phyloP scores from a whole-genome alignment of 2,888 invertebrate genomes.

The Exephanes ischioxanthus region DNA sequence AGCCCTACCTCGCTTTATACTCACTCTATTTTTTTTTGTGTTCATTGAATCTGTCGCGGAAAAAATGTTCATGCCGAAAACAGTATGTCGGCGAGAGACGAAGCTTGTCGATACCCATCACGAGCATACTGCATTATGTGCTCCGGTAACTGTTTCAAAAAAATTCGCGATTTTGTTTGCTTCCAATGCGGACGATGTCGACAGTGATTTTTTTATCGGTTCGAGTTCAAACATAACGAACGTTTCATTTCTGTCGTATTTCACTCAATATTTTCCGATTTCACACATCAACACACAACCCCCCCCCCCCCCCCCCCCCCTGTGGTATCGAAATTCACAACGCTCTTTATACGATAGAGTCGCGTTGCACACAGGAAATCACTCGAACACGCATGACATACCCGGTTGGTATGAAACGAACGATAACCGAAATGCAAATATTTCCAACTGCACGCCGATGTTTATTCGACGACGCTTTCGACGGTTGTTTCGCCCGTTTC shows the following conservation, averaged over 20 bases:
- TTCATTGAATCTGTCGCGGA: background rate
- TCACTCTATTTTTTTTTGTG: background rate
- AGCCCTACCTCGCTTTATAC: background rate
- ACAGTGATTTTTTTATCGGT: background rate
- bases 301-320: background rate
- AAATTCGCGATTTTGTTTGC: background rate
- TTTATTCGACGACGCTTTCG: background rate
- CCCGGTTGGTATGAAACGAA: conserved; percentile 7
- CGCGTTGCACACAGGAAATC: conserved; percentile 4
- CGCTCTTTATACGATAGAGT: background rate
- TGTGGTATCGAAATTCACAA: conserved; percentile 11
- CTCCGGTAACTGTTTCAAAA: background rate
- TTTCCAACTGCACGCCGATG: background rate
- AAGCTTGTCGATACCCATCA: background rate
- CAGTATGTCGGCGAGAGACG: background rate
- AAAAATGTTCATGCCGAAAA: background rate
- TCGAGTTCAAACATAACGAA: conserved; percentile 5
- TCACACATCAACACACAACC: background rate
- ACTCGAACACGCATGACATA: background rate
- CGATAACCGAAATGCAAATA: conserved; percentile 28
- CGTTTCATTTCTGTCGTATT: conserved; percentile 25
- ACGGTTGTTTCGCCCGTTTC: background rate
- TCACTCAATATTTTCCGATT: conserved; percentile 33
- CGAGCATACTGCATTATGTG: background rate
- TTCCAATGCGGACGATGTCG: background rate